Percentiles rank a stretch among this genome's conserved stretches.
Conservation (phyloP, 53 echinoderm and acorn worm genomes). For the Apostichopus leukothele region DNA sequence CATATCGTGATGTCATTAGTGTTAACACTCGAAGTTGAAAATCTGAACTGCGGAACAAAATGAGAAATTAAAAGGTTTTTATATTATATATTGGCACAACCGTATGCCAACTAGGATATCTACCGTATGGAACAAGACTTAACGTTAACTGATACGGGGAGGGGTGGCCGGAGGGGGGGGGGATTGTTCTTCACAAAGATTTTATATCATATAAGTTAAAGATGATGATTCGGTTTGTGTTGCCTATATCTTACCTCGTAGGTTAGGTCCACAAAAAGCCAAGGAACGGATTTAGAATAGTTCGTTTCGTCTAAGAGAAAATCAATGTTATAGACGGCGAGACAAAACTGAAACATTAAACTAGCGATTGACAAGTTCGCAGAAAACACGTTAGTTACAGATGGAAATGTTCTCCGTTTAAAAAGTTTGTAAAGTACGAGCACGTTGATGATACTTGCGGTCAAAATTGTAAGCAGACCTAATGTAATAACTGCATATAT, state of each 20-base stretch:
- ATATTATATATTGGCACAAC: too few relatives aligned
- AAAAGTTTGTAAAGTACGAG: slow-evolving; percentile 11
- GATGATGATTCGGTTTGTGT: neutral
- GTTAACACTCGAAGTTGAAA: too few relatives aligned
- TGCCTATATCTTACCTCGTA: neutral
- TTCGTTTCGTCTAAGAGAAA: neutral
- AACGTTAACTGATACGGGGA: too few relatives aligned
- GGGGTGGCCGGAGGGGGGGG: too few relatives aligned
- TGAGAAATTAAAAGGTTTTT: too few relatives aligned
- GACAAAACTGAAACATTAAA: neutral
- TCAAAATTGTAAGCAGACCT: neutral
- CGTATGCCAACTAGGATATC: too few relatives aligned
- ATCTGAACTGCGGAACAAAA: too few relatives aligned
- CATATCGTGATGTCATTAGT: too few relatives aligned
- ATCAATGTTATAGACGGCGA: neutral
- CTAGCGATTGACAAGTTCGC: slow-evolving; percentile 10
- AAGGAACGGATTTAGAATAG: neutral
- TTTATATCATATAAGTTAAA: too few relatives aligned
- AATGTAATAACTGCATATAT: neutral
- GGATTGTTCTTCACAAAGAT: too few relatives aligned
- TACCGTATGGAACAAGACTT: too few relatives aligned
- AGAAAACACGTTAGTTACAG: slow-evolving; percentile 1
- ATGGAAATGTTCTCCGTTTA: neutral
- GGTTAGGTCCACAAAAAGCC: neutral
- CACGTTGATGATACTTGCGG: neutral